Percentiles rank a stretch among this genome's conserved stretches.
Conservation (phyloP, 1,140 invertebrate species). For the Acromyrmex echinatior region DNA sequence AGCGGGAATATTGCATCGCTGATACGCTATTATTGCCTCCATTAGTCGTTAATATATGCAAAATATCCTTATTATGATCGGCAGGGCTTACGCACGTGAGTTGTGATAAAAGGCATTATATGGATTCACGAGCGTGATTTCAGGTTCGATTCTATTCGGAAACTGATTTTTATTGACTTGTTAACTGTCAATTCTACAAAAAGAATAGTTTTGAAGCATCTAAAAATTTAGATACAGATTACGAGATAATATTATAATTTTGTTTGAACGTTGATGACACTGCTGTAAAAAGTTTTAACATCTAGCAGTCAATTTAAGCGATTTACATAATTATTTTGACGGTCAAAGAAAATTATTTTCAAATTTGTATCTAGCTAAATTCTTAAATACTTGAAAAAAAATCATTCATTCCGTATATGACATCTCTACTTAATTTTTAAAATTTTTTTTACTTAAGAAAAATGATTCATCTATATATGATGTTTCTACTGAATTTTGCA, state of each 20-base stretch:
- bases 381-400: no score
- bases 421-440: neutral
- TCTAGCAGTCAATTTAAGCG: no score
- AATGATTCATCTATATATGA: neutral
- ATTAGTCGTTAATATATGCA: constrained; percentile 85
- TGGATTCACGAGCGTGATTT: neutral
- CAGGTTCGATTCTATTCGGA: neutral
- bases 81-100: constrained; percentile 32
- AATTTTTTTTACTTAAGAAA: no score
- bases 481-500: neutral
- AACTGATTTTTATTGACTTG: neutral
- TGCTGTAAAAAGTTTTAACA: no score
- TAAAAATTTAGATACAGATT: no score
- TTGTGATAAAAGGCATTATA: constrained; percentile 72
- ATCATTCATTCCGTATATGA: no score
- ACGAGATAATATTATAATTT: no score
- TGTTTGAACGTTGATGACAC: no score
- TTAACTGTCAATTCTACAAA: neutral
- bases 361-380: no score
- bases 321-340: no score
- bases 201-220: no score
- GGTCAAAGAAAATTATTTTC: no score
- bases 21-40: constrained; percentile 77
- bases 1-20: constrained; percentile 63
- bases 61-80: constrained; percentile 84